phyloP scores from a whole-genome alignment of 2,888 invertebrate species.

The Silvanus unidentatus region DNA sequence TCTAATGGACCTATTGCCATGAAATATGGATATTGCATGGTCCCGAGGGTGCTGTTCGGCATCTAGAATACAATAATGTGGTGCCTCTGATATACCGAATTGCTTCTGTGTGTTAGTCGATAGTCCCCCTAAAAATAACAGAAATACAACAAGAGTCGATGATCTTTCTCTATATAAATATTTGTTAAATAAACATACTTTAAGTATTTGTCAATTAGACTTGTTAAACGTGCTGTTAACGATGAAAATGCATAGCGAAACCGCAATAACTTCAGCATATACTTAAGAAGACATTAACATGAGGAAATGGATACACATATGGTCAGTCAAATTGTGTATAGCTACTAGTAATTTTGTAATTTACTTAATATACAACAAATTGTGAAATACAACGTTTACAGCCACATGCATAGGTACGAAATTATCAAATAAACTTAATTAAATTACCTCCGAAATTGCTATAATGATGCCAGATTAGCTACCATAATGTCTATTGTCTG shows the following conservation, averaged over 20 bases:
- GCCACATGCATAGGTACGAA: no score
- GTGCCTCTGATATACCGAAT: neutral
- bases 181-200: no score
- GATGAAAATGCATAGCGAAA: no score
- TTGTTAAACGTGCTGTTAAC: no score
- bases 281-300: slow-evolving; percentile 8
- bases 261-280: neutral
- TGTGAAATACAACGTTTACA: slow-evolving; percentile 7
- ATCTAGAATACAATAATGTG: slow-evolving; percentile 18
- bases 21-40: slow-evolving; percentile 39
- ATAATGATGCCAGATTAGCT: no score
- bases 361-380: slow-evolving; percentile 10
- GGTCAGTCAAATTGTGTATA: slow-evolving; percentile 7
- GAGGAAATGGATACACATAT: slow-evolving; percentile 11
- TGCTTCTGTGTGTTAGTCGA: neutral
- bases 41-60: slow-evolving; percentile 33
- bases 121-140: neutral
- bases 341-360: slow-evolving; percentile 9
- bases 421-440: neutral
- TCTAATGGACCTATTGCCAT: slow-evolving; percentile 43
- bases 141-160: no score
- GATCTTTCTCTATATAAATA: no score
- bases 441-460: neutral
- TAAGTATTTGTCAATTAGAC: no score
- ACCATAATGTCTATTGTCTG: no score